phyloP scores from a whole-genome alignment of 2,113 vertebrate genomes.

The Piprites chloris region DNA sequence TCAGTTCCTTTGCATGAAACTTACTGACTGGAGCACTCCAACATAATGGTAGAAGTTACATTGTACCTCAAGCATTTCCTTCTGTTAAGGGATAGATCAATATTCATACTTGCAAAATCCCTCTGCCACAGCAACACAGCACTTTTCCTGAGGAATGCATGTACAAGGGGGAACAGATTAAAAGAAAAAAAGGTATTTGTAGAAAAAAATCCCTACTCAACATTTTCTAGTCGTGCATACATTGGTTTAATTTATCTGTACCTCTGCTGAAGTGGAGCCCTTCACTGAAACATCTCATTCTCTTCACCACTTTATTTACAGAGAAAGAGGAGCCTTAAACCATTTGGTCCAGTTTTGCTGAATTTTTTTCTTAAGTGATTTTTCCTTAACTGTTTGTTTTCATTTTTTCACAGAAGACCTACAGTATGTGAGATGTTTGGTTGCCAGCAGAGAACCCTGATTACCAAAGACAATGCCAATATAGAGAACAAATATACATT shows the following conservation, averaged over 20 bases:
- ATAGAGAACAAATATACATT: slow-evolving; percentile 12
- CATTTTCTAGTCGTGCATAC: slow-evolving; percentile 20
- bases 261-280: neutral
- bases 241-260: slow-evolving; percentile 34
- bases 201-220: slow-evolving; percentile 36
- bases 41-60: neutral
- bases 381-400: slow-evolving; percentile 56
- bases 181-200: neutral
- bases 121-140: neutral
- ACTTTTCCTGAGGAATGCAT: neutral
- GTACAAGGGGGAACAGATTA: neutral
- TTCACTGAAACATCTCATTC: slow-evolving; percentile 55
- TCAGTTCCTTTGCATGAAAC: neutral
- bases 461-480: slow-evolving; percentile 32
- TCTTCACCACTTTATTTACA: slow-evolving; percentile 59
- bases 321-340: slow-evolving; percentile 44
- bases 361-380: slow-evolving; percentile 14
- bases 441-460: neutral
- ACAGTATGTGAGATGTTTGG: neutral
- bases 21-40: neutral
- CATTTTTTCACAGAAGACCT: slow-evolving; percentile 35
- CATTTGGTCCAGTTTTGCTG: slow-evolving; percentile 12
- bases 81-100: neutral
- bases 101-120: neutral
- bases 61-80: neutral